Conservation (phyloP, 2,797 vertebrate species). For the Anabacerthia variegaticeps region DNA sequence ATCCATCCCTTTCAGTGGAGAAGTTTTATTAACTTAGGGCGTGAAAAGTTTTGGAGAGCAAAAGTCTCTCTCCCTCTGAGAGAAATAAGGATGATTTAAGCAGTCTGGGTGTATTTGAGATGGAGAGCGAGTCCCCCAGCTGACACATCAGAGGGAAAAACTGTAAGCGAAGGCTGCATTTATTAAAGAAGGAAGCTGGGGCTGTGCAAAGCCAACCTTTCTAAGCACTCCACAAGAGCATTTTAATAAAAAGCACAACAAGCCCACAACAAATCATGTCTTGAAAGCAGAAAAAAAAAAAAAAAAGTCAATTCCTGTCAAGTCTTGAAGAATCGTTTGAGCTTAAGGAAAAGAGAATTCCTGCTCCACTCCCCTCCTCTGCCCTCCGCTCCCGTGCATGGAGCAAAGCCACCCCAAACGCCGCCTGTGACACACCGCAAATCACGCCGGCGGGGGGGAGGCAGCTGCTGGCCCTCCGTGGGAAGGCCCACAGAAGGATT, state of each 20-base stretch:
- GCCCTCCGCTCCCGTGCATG: neutral
- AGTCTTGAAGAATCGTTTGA: slow-evolving; percentile 71
- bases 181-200: slow-evolving; percentile 65
- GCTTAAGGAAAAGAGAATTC: slow-evolving; percentile 75
- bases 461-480: slow-evolving; percentile 27
- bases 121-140: slow-evolving; percentile 53
- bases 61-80: slow-evolving; percentile 64
- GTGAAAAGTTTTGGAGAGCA: slow-evolving; percentile 68
- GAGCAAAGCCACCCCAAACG: slow-evolving; percentile 32
- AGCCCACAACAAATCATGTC: slow-evolving; percentile 73
- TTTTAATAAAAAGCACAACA: slow-evolving; percentile 77
- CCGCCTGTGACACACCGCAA: slow-evolving; percentile 31
- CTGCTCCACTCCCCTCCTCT: neutral
- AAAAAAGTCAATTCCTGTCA: slow-evolving; percentile 72
- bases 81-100: slow-evolving; percentile 76
- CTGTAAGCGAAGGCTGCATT: slow-evolving; percentile 65
- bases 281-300: slow-evolving; percentile 58
- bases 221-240: slow-evolving; percentile 45
- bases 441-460: slow-evolving; percentile 26
- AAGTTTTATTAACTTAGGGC: slow-evolving; percentile 73
- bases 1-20: slow-evolving; percentile 52
- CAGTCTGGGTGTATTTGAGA: slow-evolving; percentile 58
- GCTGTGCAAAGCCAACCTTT: slow-evolving; percentile 63
- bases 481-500: slow-evolving; percentile 66
- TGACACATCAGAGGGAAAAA: slow-evolving; percentile 69